A percentile compares a stretch with the other conserved stretches of the same genome.
These are phyloP conservation scores for Akabosia matsudoensis DNA, from an alignment of 1,140 invertebrate genomes.

Conservation along the genomic window DNA sequence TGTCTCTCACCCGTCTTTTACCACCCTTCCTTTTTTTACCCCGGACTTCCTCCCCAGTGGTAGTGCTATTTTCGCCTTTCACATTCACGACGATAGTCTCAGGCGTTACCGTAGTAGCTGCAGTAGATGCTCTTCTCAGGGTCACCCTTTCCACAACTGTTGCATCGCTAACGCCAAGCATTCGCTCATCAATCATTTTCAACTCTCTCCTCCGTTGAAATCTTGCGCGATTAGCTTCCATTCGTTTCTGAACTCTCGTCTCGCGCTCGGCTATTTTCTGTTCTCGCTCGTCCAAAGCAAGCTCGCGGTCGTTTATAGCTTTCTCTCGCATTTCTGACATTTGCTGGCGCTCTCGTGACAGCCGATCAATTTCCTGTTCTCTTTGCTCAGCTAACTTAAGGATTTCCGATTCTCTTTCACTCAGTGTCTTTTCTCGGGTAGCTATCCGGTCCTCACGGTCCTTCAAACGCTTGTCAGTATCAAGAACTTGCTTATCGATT, in stretches of 20 bases:
- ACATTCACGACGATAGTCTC: neutral
- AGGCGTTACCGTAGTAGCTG: too few relatives aligned
- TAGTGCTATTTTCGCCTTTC: neutral
- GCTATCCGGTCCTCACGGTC: neutral
- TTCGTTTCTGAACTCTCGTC: neutral
- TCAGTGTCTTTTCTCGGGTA: neutral
- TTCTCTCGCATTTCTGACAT: neutral
- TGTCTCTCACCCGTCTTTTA: neutral
- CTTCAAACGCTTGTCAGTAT: conserved; percentile 13
- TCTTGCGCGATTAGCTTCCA: neutral
- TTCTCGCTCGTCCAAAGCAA: neutral
- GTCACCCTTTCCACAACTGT: conserved; percentile 1
- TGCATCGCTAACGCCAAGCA: neutral
- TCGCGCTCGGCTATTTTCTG: neutral
- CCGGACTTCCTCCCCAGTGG: neutral
- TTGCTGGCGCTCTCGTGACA: neutral
- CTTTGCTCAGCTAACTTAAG: conserved; percentile 8
- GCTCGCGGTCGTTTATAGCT: neutral
- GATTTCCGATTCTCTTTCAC: neutral
- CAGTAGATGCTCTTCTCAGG: neutral
- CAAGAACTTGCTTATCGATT: conserved; percentile 5
- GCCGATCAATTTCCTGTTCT: conserved; percentile 12
- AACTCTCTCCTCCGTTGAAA: conserved; percentile 5
- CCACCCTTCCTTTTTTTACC: neutral
- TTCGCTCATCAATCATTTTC: neutral